phyloP scores from a whole-genome alignment of 2,113 vertebrate species.

The Aphelocoma coerulescens region DNA sequence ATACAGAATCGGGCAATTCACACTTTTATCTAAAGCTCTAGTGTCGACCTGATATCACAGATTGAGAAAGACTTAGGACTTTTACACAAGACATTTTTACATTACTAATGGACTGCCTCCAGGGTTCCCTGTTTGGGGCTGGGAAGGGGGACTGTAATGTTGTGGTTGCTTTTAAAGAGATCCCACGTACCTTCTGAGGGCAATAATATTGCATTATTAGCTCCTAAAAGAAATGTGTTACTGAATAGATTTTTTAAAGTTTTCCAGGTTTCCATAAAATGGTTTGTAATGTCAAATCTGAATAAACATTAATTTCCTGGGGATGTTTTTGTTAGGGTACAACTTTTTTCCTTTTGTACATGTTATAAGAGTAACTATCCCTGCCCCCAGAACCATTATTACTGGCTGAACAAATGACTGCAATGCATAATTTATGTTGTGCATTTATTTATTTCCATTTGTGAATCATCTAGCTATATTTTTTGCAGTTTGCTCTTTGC shows the following conservation, averaged over 20 bases:
- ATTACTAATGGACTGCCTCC: neutral
- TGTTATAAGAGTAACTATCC: neutral
- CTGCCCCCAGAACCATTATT: neutral
- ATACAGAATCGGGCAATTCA: neutral
- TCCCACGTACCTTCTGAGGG: neutral
- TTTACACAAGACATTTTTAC: neutral
- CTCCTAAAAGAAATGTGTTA: neutral
- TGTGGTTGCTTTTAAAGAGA: neutral
- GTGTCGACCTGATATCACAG: neutral
- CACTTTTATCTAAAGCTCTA: neutral
- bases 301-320: neutral
- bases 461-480: neutral
- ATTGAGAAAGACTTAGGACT: neutral
- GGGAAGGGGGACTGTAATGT: neutral
- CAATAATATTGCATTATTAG: neutral
- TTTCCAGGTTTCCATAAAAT: neutral
- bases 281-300: neutral
- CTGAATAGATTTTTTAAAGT: neutral
- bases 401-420: neutral
- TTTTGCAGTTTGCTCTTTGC: neutral
- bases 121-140: neutral
- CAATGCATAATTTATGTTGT: neutral
- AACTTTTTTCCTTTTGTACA: neutral
- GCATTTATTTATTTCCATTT: neutral
- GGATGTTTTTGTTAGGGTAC: neutral